A percentile compares a stretch with the other conserved stretches of the same genome.
phyloP scores from a whole-genome alignment of 2,797 vertebrate genomes.

The Microchirus variegatus region DNA sequence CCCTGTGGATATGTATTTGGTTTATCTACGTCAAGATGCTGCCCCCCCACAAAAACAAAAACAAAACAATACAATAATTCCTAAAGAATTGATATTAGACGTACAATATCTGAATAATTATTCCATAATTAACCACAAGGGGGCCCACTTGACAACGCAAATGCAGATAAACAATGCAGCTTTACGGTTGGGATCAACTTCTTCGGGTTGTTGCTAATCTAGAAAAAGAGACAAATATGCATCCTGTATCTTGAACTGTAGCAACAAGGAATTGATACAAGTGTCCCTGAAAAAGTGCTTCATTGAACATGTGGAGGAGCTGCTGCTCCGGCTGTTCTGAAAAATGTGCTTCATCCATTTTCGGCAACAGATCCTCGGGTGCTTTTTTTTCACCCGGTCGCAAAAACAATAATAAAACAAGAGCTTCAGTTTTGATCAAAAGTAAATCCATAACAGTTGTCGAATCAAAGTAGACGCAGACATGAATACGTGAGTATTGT shows the following conservation, averaged over 20 bases:
- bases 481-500: slow-evolving; percentile 73
- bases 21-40: slow-evolving; percentile 41
- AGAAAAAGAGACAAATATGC: slow-evolving; percentile 33
- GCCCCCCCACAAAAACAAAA: background rate
- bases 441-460: slow-evolving; percentile 40
- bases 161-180: slow-evolving; percentile 43
- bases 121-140: slow-evolving; percentile 33
- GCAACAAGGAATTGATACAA: slow-evolving; percentile 48
- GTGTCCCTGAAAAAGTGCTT: slow-evolving; percentile 70
- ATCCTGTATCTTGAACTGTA: slow-evolving; percentile 47
- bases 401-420: slow-evolving; percentile 71
- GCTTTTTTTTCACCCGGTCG: slow-evolving; percentile 71
- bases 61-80: slow-evolving; percentile 21
- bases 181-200: slow-evolving; percentile 29
- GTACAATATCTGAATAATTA: slow-evolving; percentile 19
- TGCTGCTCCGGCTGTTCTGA: slow-evolving; percentile 54
- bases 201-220: slow-evolving; percentile 36
- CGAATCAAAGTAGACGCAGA: slow-evolving; percentile 77
- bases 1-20: slow-evolving; percentile 39
- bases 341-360: slow-evolving; percentile 74
- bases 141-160: slow-evolving; percentile 44
- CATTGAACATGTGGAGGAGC: slow-evolving; percentile 54
- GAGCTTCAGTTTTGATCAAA: slow-evolving; percentile 57
- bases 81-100: slow-evolving; percentile 8
- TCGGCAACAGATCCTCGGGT: slow-evolving; percentile 45